These are phyloP conservation scores for Corythaixoides concolor DNA, from an alignment of 2,113 vertebrate genomes.

Conservation along the genomic window DNA sequence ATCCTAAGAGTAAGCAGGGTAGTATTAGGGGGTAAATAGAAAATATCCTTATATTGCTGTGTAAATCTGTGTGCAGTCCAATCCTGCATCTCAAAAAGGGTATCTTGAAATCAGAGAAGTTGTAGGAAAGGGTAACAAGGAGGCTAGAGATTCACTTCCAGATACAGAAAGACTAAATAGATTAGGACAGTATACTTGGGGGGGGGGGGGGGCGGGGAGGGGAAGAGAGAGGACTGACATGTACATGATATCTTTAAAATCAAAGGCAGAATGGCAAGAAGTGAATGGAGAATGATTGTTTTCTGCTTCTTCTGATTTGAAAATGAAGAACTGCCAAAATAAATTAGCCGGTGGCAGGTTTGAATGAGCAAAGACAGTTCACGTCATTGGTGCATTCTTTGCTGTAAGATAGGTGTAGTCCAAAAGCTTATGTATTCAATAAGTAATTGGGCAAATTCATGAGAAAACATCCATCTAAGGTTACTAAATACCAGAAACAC, in stretches of 20 bases:
- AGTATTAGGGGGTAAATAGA: neutral
- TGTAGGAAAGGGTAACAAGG: neutral
- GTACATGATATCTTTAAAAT: neutral
- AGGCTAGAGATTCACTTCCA: neutral
- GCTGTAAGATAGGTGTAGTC: neutral
- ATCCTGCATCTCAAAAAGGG: neutral
- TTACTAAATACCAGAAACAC: neutral
- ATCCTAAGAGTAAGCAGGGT: neutral
- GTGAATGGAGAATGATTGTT: neutral
- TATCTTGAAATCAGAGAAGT: neutral
- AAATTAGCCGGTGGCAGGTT: neutral
- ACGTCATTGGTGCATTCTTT: neutral
- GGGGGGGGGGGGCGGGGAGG: too few species aligned
- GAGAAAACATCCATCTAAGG: neutral
- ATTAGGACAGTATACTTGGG: neutral
- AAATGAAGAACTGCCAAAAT: neutral
- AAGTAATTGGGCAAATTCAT: neutral
- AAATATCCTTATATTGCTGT: neutral
- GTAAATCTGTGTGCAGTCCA: neutral
- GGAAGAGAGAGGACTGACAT: neutral
- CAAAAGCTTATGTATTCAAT: neutral
- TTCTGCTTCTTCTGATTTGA: neutral
- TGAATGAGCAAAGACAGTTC: neutral
- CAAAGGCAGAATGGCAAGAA: neutral
- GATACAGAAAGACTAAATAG: neutral